Percentiles rank a stretch among this genome's conserved stretches.
phyloP scores from a whole-genome alignment of 2,797 vertebrate species.

The Chiloscyllium punctatum region DNA sequence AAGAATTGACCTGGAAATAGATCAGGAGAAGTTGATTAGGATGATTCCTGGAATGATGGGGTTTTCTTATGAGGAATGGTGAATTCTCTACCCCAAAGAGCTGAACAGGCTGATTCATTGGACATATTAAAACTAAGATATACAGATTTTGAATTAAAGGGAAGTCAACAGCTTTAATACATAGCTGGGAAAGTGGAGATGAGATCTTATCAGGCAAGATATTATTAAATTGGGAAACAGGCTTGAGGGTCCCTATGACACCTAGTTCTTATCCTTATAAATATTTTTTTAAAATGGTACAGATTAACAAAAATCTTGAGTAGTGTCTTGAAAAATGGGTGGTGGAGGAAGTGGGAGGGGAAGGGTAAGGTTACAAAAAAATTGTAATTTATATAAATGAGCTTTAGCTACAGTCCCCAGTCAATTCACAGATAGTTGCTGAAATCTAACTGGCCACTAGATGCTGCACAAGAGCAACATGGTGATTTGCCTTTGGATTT shows the following conservation, averaged over 20 bases:
- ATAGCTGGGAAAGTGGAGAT: neutral
- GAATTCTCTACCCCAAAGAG: neutral
- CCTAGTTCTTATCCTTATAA: neutral
- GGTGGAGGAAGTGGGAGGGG: neutral
- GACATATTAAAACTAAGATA: neutral
- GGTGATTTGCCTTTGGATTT: neutral
- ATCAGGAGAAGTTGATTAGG: neutral
- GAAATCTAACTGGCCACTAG: neutral
- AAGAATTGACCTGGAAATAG: neutral
- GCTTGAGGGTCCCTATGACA: neutral
- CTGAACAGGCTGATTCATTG: neutral
- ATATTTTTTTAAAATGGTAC: neutral
- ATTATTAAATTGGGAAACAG: neutral
- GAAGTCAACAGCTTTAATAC: too few species aligned
- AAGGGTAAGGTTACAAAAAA: neutral
- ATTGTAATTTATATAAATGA: neutral
- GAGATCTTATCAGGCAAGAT: neutral
- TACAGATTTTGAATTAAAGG: neutral
- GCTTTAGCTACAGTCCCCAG: neutral
- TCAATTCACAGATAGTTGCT: neutral
- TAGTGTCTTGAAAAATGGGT: neutral
- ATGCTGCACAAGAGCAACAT: constrained; percentile 16
- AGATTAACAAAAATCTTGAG: neutral
- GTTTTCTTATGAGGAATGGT: neutral
- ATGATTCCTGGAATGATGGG: neutral